These are phyloP conservation scores for Plumapathes pennacea DNA, from an alignment of 92 coral and sea anemone species.

Conservation along the genomic window DNA sequence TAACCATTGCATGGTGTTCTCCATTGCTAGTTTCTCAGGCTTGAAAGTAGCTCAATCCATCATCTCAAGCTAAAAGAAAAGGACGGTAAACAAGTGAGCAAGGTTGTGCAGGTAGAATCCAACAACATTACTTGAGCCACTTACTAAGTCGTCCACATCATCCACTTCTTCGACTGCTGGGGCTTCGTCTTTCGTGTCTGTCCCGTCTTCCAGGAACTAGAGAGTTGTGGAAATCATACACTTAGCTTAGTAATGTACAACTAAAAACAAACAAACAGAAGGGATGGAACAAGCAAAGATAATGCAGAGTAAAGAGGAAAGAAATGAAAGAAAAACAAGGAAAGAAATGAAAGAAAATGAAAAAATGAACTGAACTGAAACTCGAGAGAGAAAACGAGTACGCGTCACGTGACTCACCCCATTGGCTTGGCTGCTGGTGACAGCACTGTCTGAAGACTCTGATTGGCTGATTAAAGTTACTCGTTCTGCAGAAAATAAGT, in stretches of 20 bases:
- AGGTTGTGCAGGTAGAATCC: neutral
- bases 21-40: neutral
- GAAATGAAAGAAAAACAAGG: neutral
- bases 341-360: neutral
- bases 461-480: conserved; percentile 65
- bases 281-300: neutral
- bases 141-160: conserved; percentile 93
- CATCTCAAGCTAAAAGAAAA: conserved; percentile 61
- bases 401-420: conserved; percentile 23
- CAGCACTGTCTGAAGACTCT: conserved; percentile 69
- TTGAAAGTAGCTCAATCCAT: conserved; percentile 40
- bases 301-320: too few species aligned
- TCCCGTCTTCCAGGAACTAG: conserved; percentile 75
- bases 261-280: neutral
- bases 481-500: conserved; percentile 32
- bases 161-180: conserved; percentile 73
- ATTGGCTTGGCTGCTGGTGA: conserved; percentile 61
- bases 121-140: neutral
- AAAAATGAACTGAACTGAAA: neutral
- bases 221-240: neutral
- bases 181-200: conserved; percentile 42
- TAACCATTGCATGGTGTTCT: too few species aligned
- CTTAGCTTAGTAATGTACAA: neutral
- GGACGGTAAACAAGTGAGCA: neutral
- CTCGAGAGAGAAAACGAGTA: neutral